Conservation (phyloP, 2,797 vertebrate genomes). For the Lates japonicus region DNA sequence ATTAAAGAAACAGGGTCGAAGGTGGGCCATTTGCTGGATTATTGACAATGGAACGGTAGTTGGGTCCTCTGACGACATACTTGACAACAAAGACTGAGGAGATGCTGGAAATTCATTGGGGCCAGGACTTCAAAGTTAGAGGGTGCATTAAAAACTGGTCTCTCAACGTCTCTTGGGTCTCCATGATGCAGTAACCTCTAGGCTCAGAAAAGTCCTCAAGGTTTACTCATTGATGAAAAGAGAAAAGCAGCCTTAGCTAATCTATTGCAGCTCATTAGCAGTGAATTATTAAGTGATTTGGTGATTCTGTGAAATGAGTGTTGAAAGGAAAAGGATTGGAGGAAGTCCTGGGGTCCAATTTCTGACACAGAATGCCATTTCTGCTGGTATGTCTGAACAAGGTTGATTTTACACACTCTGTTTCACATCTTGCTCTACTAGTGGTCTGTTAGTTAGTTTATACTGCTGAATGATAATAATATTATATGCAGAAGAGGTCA, state of each 20-base stretch:
- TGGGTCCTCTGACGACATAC: conserved; percentile 25
- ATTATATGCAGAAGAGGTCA: background rate
- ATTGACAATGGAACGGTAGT: conserved; percentile 52
- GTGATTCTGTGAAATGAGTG: conserved; percentile 40
- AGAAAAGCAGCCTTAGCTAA: conserved; percentile 49
- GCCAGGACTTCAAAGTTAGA: conserved; percentile 38
- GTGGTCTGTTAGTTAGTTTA: background rate
- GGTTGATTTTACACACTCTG: background rate
- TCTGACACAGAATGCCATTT: conserved; percentile 18
- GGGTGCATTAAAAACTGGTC: conserved; percentile 23
- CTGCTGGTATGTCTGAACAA: background rate
- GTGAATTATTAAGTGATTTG: conserved; percentile 30
- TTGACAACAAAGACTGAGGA: conserved; percentile 36
- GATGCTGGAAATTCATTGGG: conserved; percentile 2
- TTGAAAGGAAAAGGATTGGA: conserved; percentile 21
- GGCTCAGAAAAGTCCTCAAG: conserved; percentile 43
- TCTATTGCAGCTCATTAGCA: conserved; percentile 70
- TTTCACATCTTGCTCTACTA: background rate
- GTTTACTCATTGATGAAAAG: conserved; percentile 58
- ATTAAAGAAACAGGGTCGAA: conserved; percentile 59
- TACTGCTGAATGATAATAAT: conserved; percentile 14
- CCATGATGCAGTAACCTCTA: conserved; percentile 40
- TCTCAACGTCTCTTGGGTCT: conserved; percentile 29
- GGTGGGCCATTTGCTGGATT: conserved; percentile 53
- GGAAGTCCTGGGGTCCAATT: background rate